phyloP scores from a whole-genome alignment of 2,888 invertebrate genomes.

The Spilosoma lubricipeda region DNA sequence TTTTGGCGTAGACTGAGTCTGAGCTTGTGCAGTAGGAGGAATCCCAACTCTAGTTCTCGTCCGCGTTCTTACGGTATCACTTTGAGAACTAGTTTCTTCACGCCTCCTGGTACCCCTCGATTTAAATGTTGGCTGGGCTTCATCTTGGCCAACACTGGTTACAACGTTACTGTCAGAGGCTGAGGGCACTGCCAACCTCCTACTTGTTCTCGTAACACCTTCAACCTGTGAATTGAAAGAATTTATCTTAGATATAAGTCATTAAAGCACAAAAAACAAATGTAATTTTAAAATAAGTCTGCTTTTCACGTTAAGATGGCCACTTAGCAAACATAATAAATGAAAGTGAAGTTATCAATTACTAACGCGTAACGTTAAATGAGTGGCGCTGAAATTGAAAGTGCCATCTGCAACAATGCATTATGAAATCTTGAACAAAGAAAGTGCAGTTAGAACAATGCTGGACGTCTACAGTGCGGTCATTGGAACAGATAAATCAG shows the following conservation, averaged over 20 bases:
- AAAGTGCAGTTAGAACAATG: conserved; percentile 69
- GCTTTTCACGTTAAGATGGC: conserved; percentile 7
- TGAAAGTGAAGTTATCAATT: conserved; percentile 46
- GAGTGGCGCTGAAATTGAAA: conserved; percentile 45
- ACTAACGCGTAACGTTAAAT: conserved; percentile 43
- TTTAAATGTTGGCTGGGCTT: conserved; percentile 63
- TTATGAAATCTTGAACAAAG: conserved; percentile 56
- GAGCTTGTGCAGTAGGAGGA: conserved; percentile 52
- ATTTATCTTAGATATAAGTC: background rate
- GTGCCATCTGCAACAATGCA: conserved; percentile 51
- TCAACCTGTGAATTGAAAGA: conserved; percentile 67
- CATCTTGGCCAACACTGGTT: conserved; percentile 59
- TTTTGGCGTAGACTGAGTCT: conserved; percentile 54
- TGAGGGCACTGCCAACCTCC: conserved; percentile 65
- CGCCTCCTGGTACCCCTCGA: conserved; percentile 68
- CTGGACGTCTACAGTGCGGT: conserved; percentile 58
- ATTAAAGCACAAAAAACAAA: background rate
- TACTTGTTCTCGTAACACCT: conserved; percentile 65
- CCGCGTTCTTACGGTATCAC: conserved; percentile 62
- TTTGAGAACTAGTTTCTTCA: conserved; percentile 62
- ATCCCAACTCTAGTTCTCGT: conserved; percentile 65
- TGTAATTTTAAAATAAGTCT: too few relatives aligned
- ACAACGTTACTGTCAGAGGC: conserved; percentile 58
- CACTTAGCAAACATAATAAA: conserved; percentile 31
- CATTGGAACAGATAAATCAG: conserved; percentile 62